Conservation (phyloP, 2,113 vertebrate species). For the Erpornis zantholeuca region DNA sequence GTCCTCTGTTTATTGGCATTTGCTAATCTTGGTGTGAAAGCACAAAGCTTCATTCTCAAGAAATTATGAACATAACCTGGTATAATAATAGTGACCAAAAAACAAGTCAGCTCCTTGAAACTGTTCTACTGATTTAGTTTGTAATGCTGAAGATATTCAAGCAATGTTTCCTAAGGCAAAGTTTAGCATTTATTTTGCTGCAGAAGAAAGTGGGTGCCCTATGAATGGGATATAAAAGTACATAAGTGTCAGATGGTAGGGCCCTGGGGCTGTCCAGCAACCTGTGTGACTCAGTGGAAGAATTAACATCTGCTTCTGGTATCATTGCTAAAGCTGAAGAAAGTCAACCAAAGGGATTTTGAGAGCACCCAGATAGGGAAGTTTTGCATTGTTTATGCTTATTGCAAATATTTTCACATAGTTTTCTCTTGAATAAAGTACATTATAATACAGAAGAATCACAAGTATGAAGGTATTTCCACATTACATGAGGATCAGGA, state of each 20-base stretch:
- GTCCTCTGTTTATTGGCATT: neutral
- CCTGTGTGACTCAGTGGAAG: neutral
- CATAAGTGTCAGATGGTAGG: neutral
- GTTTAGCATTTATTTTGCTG: neutral
- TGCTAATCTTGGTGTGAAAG: neutral
- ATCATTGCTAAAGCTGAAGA: neutral
- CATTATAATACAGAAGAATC: neutral
- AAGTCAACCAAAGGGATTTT: neutral
- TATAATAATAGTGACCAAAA: neutral
- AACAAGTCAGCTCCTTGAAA: neutral
- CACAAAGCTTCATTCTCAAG: neutral
- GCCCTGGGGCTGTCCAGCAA: constrained; percentile 11
- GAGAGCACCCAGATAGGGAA: neutral
- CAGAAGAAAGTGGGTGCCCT: neutral
- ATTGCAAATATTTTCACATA: neutral
- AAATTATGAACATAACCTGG: neutral
- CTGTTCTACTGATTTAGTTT: neutral
- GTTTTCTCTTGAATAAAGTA: neutral
- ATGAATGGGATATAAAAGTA: neutral
- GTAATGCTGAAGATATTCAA: neutral
- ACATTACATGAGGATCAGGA: neutral
- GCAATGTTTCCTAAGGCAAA: neutral
- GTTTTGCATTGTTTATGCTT: neutral
- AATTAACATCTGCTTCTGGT: constrained; percentile 13
- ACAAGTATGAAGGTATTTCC: neutral